Percentiles rank a stretch among this genome's conserved stretches.
Conservation (phyloP, 2,113 vertebrate genomes). For the Oreochromis spilurus region DNA sequence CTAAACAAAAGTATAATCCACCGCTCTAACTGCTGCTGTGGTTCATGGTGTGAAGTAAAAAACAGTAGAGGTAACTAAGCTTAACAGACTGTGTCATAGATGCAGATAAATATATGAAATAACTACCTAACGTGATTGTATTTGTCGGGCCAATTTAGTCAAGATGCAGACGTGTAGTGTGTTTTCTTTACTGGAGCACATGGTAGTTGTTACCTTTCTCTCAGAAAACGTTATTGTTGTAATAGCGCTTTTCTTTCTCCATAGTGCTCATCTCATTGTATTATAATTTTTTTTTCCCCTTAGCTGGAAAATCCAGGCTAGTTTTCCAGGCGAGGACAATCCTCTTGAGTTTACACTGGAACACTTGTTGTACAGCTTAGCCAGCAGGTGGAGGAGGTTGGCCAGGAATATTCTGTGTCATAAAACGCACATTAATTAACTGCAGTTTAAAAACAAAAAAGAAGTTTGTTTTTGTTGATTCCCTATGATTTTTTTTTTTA, state of each 20-base stretch:
- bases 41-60: slow-evolving; percentile 5
- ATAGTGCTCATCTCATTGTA: neutral
- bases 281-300: neutral
- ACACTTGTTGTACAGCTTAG: neutral
- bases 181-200: neutral
- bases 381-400: neutral
- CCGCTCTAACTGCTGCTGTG: slow-evolving; percentile 14
- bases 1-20: neutral
- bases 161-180: neutral
- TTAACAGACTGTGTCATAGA: slow-evolving; percentile 5
- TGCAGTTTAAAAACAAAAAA: neutral
- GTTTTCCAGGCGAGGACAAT: slow-evolving; percentile 47
- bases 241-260: slow-evolving; percentile 4
- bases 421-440: slow-evolving; percentile 17
- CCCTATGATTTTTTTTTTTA: accelerated
- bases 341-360: slow-evolving; percentile 39
- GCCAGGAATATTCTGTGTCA: neutral
- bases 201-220: neutral
- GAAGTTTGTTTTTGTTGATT: neutral
- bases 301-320: neutral
- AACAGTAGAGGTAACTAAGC: slow-evolving; percentile 11
- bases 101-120: neutral
- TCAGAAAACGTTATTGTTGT: neutral
- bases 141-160: neutral
- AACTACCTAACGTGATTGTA: neutral